Evolutionary conservation across 2,888 invertebrate genomes (phyloP).

Genomic region (Melanargia galathea): DNA sequence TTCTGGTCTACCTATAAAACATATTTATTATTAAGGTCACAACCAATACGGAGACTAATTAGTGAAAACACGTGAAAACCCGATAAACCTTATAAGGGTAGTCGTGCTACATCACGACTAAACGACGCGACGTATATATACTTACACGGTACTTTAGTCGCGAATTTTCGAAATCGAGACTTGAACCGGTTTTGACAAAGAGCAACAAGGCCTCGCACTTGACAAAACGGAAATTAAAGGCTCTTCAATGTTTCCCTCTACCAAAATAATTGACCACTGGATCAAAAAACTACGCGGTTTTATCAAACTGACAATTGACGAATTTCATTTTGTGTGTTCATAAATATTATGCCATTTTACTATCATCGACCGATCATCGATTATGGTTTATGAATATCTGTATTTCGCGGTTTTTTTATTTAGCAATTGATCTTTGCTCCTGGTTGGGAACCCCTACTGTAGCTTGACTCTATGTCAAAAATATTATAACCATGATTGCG

Average conservation of each 20-base stretch:
- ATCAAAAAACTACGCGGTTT: neutral
- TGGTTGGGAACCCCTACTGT: no score
- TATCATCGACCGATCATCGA: no score
- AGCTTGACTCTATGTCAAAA: no score
- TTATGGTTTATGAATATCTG: no score
- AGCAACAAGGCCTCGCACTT: neutral
- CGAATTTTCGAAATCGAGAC: conserved; percentile 1
- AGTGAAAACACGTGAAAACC: neutral
- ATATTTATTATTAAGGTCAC: neutral
- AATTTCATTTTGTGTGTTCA: no score
- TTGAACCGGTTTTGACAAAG: conserved; percentile 1
- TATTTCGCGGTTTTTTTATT: no score
- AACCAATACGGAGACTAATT: conserved; percentile 4
- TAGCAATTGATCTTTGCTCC: no score
- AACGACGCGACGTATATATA: no score
- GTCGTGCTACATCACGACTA: neutral
- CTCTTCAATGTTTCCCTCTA: neutral
- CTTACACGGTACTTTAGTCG: neutral
- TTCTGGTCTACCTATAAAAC: no score
- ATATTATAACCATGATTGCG: no score
- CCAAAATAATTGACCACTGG: neutral
- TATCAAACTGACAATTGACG: neutral
- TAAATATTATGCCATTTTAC: no score
- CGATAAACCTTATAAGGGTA: neutral
- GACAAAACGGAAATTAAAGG: neutral